Conservation (phyloP, 2,113 vertebrate species). For the Patagioenas fasciata region DNA sequence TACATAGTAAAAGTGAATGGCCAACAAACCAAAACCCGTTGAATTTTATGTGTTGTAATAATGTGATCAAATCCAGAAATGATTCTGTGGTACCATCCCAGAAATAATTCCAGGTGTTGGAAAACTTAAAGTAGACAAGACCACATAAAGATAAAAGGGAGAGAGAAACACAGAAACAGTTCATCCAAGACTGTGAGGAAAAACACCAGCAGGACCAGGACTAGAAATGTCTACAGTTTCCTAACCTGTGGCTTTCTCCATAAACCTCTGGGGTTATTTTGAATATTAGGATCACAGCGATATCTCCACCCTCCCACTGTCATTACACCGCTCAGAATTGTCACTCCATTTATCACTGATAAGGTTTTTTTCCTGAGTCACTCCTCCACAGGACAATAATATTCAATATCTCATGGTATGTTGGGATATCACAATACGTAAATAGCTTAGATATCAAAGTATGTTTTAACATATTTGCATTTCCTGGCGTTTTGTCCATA, state of each 20-base stretch:
- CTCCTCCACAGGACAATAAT: neutral
- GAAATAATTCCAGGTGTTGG: constrained; percentile 27
- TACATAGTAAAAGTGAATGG: constrained; percentile 18
- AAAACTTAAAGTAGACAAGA: neutral
- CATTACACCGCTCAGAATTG: neutral
- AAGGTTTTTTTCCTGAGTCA: neutral
- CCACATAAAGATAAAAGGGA: neutral
- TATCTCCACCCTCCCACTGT: neutral
- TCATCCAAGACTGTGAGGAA: neutral
- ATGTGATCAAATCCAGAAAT: neutral
- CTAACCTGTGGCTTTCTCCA: neutral
- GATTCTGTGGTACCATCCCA: neutral
- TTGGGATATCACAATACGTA: neutral
- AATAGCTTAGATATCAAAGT: neutral
- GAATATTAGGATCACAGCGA: neutral
- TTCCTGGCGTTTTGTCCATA: neutral
- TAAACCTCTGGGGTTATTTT: neutral
- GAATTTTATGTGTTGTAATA: constrained; percentile 18
- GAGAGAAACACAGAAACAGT: neutral
- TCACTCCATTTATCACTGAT: neutral
- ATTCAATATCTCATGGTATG: neutral
- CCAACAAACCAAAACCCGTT: neutral
- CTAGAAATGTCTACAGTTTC: neutral
- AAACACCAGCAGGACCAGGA: neutral
- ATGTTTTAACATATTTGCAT: neutral